Percentiles rank a stretch among this genome's conserved stretches.
Evolutionary conservation across 2,113 vertebrate genomes (phyloP).

Genomic region (Ptilonorhynchus violaceus): DNA sequence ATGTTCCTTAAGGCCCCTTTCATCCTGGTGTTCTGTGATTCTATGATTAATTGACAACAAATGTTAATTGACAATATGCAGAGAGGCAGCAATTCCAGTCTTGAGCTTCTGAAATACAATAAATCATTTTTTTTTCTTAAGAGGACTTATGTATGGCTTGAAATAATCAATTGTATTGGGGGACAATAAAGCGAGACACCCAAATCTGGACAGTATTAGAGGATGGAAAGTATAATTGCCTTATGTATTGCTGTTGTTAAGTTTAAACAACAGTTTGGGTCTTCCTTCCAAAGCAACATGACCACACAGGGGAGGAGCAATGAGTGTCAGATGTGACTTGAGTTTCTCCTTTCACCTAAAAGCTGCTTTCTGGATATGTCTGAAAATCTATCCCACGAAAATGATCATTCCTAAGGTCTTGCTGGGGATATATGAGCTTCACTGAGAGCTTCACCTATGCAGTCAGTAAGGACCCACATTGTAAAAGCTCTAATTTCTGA

Average conservation of each 20-base stretch:
- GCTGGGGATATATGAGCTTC: neutral
- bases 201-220: neutral
- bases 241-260: neutral
- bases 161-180: neutral
- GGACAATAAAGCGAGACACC: neutral
- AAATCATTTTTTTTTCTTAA: neutral
- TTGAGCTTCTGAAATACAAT: neutral
- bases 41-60: neutral
- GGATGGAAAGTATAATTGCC: neutral
- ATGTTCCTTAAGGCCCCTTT: neutral
- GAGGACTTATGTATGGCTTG: neutral
- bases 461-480: neutral
- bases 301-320: neutral
- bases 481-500: neutral
- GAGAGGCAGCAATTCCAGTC: neutral
- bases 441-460: neutral
- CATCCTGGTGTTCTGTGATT: neutral
- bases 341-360: neutral
- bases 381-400: neutral
- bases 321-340: neutral
- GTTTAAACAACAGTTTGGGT: neutral
- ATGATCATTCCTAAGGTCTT: neutral
- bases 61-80: neutral
- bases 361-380: neutral
- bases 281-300: neutral